Conservation (phyloP, 2,113 vertebrate species). For the Perca flavescens region DNA sequence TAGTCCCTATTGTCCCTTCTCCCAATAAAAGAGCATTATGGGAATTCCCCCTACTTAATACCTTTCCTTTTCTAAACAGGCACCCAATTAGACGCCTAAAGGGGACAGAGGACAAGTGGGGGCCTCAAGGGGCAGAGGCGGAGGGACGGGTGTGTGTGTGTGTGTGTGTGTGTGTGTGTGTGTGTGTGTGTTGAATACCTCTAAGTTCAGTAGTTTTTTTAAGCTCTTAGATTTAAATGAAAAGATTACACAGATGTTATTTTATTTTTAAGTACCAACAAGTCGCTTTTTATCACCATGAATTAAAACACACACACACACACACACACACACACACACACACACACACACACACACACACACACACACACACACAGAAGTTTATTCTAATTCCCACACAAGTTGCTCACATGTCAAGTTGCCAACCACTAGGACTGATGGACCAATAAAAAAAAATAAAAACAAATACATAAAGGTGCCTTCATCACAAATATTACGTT, state of each 20-base stretch:
- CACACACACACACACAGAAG: too few species aligned
- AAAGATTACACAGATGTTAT: conserved; percentile 8
- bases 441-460: too few species aligned
- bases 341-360: not conserved
- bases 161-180: conserved; percentile 20
- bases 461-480: too few species aligned
- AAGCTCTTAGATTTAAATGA: not conserved
- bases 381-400: too few species aligned
- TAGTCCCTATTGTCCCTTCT: conserved; percentile 65
- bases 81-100: conserved; percentile 73
- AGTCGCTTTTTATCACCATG: not conserved
- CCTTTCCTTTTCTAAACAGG: conserved; percentile 77
- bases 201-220: conserved; percentile 11
- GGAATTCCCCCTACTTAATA: conserved; percentile 77
- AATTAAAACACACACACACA: not conserved
- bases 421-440: not conserved
- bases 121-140: conserved; percentile 27
- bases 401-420: too few species aligned
- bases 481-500: too few species aligned
- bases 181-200: conserved; percentile 20
- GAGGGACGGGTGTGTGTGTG: conserved; percentile 8
- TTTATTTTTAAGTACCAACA: not conserved
- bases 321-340: conserved; percentile 8
- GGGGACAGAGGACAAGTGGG: conserved; percentile 68
- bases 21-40: conserved; percentile 73